These are phyloP conservation scores for Mobula hypostoma DNA, from an alignment of 2,113 vertebrate genomes.

Conservation along the genomic window DNA sequence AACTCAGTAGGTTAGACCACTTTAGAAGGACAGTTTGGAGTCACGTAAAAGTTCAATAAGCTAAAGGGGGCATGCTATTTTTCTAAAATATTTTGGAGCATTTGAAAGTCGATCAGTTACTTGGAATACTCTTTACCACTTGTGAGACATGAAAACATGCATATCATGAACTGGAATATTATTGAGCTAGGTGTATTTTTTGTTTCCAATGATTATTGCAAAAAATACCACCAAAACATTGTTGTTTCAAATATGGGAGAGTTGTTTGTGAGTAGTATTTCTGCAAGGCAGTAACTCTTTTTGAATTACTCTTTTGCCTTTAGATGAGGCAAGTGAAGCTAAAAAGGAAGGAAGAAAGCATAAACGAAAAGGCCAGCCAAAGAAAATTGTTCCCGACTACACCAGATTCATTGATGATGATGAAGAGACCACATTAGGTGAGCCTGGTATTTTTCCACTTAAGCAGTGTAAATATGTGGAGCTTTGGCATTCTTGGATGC, in stretches of 20 bases:
- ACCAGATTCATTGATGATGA: slow-evolving; percentile 40
- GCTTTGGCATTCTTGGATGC: neutral
- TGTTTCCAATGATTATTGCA: neutral
- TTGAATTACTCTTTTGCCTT: neutral
- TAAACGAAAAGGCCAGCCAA: slow-evolving; percentile 42
- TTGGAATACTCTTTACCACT: neutral
- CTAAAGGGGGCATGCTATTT: no score
- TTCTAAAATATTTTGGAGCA: neutral
- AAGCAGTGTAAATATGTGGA: neutral
- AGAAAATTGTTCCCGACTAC: slow-evolving; percentile 42
- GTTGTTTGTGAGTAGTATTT: neutral
- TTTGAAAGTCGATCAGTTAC: neutral
- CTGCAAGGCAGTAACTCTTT: neutral
- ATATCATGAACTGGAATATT: neutral
- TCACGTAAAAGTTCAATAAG: neutral
- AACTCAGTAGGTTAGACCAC: neutral
- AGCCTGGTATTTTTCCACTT: neutral
- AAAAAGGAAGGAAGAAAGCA: slow-evolving; percentile 39
- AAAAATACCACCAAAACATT: neutral
- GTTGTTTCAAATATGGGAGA: neutral
- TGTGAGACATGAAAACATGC: neutral
- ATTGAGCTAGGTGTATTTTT: neutral
- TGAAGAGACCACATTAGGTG: slow-evolving; percentile 40
- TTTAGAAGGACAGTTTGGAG: neutral
- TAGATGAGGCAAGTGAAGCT: slow-evolving; percentile 42